Percentiles rank a stretch among this genome's conserved stretches.
These are phyloP conservation scores for Bombus breviceps DNA, from an alignment of 1,140 invertebrate species.

Conservation along the genomic window DNA sequence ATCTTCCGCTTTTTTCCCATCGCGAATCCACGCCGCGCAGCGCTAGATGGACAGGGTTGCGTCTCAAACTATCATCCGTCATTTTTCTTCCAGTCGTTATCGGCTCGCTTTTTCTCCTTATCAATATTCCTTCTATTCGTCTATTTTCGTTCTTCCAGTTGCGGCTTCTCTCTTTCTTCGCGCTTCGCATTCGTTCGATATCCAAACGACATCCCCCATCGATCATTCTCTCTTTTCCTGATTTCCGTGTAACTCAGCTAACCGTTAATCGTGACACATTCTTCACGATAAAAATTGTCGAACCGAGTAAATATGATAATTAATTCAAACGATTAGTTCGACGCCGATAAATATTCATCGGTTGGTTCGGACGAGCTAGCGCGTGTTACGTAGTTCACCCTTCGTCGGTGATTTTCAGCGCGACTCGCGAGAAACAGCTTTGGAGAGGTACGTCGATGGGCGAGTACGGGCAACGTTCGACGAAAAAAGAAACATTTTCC, in stretches of 20 bases:
- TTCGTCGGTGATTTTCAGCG: neutral
- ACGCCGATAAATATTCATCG: constrained; percentile 5
- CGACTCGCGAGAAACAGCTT: neutral
- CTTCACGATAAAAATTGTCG: neutral
- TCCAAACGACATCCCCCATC: constrained; percentile 13
- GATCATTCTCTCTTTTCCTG: constrained; percentile 25
- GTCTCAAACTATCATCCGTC: neutral
- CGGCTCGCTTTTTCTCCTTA: neutral
- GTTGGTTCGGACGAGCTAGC: too few species aligned
- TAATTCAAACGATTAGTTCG: neutral
- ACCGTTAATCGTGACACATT: constrained; percentile 47
- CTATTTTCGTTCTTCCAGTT: constrained; percentile 33
- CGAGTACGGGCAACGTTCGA: constrained; percentile 5
- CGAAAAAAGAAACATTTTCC: constrained; percentile 72
- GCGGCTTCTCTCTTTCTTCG: neutral
- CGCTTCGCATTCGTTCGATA: too few species aligned
- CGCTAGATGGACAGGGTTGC: neutral
- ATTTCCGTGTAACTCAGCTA: constrained; percentile 22
- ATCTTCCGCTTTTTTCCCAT: neutral
- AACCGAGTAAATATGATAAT: neutral
- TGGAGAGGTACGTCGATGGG: neutral
- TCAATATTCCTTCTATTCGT: neutral
- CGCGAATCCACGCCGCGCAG: neutral
- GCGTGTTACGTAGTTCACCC: neutral
- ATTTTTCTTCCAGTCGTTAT: neutral